Percentiles rank a stretch among this genome's conserved stretches.
Evolutionary conservation across 2,888 invertebrate species (phyloP).

Genomic region (Phymatocera aterrima): DNA sequence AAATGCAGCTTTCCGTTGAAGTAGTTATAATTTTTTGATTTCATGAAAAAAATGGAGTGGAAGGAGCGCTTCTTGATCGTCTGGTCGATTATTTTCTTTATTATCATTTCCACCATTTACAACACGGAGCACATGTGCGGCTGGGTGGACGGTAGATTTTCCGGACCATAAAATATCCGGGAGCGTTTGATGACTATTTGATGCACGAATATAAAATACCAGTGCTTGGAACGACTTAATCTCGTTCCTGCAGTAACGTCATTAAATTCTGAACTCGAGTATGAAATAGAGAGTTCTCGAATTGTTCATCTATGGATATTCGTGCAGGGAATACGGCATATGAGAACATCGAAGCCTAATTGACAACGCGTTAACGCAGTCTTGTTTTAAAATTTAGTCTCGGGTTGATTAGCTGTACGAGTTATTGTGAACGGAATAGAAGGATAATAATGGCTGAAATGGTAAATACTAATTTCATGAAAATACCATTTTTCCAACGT

Average conservation of each 20-base stretch:
- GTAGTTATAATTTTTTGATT: too few species aligned
- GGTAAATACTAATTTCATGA: slow-evolving; percentile 6
- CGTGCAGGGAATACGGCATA: background rate
- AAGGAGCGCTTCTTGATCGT: background rate
- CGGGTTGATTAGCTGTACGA: background rate
- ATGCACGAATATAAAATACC: slow-evolving; percentile 18
- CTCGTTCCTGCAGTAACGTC: background rate
- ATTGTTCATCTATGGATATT: background rate
- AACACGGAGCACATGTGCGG: background rate
- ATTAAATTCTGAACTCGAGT: slow-evolving; percentile 7
- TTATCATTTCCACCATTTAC: background rate
- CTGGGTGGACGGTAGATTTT: slow-evolving; percentile 28
- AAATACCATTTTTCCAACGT: slow-evolving; percentile 24
- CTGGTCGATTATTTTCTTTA: background rate
- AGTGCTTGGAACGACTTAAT: background rate
- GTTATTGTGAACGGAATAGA: background rate
- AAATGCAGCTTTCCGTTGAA: too few species aligned
- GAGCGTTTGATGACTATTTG: slow-evolving; percentile 20
- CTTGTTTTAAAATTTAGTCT: too few species aligned
- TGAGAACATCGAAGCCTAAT: background rate
- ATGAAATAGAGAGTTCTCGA: background rate
- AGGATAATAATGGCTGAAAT: background rate
- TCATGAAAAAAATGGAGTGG: background rate
- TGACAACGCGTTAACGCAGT: background rate
- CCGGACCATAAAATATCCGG: slow-evolving; percentile 22